Conservation (phyloP, 2,797 vertebrate genomes). For the Vultur gryphus region DNA sequence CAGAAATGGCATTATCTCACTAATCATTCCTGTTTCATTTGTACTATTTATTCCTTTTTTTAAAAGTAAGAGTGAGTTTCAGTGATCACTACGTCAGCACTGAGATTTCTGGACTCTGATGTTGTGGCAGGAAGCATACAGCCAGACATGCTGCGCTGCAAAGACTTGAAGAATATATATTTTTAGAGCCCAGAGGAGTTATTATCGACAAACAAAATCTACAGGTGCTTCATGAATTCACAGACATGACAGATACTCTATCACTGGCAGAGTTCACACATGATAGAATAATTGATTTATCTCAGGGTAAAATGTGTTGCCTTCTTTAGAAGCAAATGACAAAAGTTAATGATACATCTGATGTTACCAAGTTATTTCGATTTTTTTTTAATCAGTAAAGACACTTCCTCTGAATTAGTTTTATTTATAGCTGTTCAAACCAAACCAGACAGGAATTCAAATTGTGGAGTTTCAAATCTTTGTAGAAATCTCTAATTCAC, state of each 20-base stretch:
- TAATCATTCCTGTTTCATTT: background rate
- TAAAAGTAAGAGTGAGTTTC: background rate
- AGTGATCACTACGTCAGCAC: background rate
- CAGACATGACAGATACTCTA: background rate
- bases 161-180: background rate
- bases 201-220: background rate
- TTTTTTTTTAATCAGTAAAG: background rate
- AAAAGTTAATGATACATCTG: background rate
- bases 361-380: background rate
- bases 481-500: background rate
- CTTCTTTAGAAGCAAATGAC: slow-evolving; percentile 8
- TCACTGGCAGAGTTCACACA: background rate
- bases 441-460: background rate
- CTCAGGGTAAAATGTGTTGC: background rate
- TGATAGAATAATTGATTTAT: background rate
- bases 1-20: background rate
- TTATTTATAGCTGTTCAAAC: background rate
- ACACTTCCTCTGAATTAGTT: background rate
- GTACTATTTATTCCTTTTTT: background rate
- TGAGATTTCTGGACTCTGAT: background rate
- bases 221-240: background rate
- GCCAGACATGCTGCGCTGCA: background rate
- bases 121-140: background rate
- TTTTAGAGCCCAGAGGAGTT: background rate
- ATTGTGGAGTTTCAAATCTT: background rate